A percentile compares a stretch with the other conserved stretches of the same genome.
These are phyloP conservation scores for Dreissena polymorpha DNA, from an alignment of 1,140 invertebrate genomes.

Conservation along the genomic window DNA sequence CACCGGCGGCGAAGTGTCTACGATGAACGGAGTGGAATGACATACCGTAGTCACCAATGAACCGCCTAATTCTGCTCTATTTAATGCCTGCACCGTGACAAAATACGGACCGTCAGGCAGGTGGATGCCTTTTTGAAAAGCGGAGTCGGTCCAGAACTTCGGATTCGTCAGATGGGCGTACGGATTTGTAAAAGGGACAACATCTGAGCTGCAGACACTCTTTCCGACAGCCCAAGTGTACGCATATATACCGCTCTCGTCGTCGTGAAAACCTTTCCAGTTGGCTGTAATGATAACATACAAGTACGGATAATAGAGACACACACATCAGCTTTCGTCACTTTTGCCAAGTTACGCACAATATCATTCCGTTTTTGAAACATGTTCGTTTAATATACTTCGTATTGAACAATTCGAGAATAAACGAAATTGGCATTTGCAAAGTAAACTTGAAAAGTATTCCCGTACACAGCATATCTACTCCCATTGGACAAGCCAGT, in stretches of 20 bases:
- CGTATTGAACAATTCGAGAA: not conserved
- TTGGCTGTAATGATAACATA: slow-evolving; percentile 56
- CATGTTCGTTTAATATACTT: slow-evolving; percentile 17
- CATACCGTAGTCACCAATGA: slow-evolving; percentile 71
- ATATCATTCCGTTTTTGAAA: too few relatives aligned
- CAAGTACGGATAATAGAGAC: too few relatives aligned
- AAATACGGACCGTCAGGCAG: slow-evolving; percentile 66
- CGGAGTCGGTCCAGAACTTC: slow-evolving; percentile 68
- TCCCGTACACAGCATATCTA: too few relatives aligned
- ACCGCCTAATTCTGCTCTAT: slow-evolving; percentile 67
- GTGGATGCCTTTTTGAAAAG: slow-evolving; percentile 60
- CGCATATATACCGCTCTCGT: slow-evolving; percentile 68
- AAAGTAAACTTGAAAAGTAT: too few relatives aligned
- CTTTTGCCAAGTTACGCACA: too few relatives aligned
- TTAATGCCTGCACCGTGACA: slow-evolving; percentile 66
- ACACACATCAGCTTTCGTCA: too few relatives aligned
- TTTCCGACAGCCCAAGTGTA: slow-evolving; percentile 69
- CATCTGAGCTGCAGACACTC: slow-evolving; percentile 58
- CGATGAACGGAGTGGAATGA: slow-evolving; percentile 63
- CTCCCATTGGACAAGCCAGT: too few relatives aligned
- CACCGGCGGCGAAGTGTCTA: slow-evolving; percentile 68
- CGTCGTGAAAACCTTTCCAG: slow-evolving; percentile 72
- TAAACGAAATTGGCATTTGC: too few relatives aligned
- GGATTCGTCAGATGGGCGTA: slow-evolving; percentile 58
- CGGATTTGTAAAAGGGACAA: slow-evolving; percentile 63